These are phyloP conservation scores for Coracias cyanogaster DNA, from an alignment of 2,797 vertebrate genomes.

Conservation along the genomic window DNA sequence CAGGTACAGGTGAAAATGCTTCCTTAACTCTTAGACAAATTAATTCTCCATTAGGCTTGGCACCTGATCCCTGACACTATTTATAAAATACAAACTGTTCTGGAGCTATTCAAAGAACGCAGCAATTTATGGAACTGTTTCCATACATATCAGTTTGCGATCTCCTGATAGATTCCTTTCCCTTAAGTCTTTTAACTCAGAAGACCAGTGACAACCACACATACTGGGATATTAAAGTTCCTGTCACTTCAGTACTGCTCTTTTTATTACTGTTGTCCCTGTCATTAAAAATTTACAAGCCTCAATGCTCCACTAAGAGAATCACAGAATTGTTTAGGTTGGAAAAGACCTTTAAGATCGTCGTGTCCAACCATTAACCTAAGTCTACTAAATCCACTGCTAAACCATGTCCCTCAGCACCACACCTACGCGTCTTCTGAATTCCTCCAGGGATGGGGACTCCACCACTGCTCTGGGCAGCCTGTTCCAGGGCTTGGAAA, in stretches of 20 bases:
- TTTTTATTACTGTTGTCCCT: not conserved
- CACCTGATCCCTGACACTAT: not conserved
- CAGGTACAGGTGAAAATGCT: not conserved
- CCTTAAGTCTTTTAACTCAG: not conserved
- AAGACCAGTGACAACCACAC: not conserved
- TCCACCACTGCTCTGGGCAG: too few species aligned
- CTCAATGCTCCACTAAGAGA: not conserved
- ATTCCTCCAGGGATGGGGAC: too few species aligned
- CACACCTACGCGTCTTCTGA: too few species aligned
- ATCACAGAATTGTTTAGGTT: too few species aligned
- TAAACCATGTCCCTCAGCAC: too few species aligned
- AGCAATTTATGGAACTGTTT: not conserved
- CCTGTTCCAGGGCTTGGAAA: too few species aligned
- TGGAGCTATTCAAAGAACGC: not conserved
- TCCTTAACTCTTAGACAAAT: not conserved
- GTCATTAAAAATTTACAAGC: not conserved
- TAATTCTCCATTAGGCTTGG: not conserved
- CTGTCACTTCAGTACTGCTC: not conserved
- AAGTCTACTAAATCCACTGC: too few species aligned
- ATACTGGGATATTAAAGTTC: not conserved
- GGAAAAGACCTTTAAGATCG: too few species aligned
- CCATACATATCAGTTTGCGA: not conserved
- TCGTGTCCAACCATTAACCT: too few species aligned
- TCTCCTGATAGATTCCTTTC: not conserved
- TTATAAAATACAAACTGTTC: not conserved